Percentiles rank a stretch among this genome's conserved stretches.
Evolutionary conservation across 2,888 invertebrate species (phyloP).

Genomic region (Megamerina dolium): DNA sequence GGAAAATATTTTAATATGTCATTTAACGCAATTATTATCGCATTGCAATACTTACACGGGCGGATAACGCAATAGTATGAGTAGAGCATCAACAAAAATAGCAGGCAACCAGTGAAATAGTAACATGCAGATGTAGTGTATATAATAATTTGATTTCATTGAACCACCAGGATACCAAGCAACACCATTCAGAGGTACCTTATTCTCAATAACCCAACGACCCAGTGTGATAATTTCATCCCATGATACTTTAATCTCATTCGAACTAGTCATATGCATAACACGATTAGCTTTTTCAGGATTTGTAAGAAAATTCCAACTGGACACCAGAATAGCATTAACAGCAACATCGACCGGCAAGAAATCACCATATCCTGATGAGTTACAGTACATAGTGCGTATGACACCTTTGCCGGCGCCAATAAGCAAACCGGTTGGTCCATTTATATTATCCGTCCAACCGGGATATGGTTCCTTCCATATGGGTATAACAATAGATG

Average conservation of each 20-base stretch:
- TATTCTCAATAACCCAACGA: slow-evolving; percentile 66
- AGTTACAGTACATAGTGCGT: slow-evolving; percentile 80
- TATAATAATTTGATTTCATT: slow-evolving; percentile 70
- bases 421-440: slow-evolving; percentile 79
- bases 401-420: slow-evolving; percentile 83
- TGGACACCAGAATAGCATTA: slow-evolving; percentile 55
- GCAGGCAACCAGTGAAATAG: slow-evolving; percentile 91
- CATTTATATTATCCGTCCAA: slow-evolving; percentile 92
- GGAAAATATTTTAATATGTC: neutral
- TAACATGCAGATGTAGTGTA: slow-evolving; percentile 76
- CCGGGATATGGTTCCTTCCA: slow-evolving; percentile 80
- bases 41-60: slow-evolving; percentile 71
- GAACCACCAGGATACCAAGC: slow-evolving; percentile 84
- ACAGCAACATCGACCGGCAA: slow-evolving; percentile 76
- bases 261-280: slow-evolving; percentile 72
- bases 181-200: slow-evolving; percentile 80
- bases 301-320: slow-evolving; percentile 36
- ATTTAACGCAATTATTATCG: neutral
- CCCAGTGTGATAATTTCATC: slow-evolving; percentile 79
- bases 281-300: slow-evolving; percentile 49
- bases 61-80: slow-evolving; percentile 76
- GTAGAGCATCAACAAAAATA: slow-evolving; percentile 70
- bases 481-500: slow-evolving; percentile 84
- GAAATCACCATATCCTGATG: slow-evolving; percentile 71
- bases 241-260: slow-evolving; percentile 80